Base-by-base conservation (phyloP, 2,888 invertebrate species). In the Octonoba sinensis region DNA sequence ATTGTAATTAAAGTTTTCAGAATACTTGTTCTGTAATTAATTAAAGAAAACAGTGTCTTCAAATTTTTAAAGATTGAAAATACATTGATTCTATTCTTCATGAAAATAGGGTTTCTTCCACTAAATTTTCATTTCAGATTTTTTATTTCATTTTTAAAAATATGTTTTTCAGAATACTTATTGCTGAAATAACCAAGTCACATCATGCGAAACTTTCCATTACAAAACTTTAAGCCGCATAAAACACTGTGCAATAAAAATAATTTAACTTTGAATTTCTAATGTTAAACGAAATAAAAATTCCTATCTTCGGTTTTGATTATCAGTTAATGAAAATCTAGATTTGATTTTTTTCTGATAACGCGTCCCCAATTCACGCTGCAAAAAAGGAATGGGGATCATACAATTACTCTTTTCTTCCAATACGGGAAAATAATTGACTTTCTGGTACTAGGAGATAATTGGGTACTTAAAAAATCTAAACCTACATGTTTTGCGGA, bases 391-490 rank as follows among this genome's bases (percentile, higher is more conserved):
- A 20, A n/a, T 13, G 20, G 11, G 46, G 18, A 11, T 0, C 27
- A 36, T 36, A 54, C 22, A 62, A 72, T 54, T 72, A 49, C 54
- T 72, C 46, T 72, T 51, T 51, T 72, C 51, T 51, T 20, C 22
- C 51, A 49, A 72, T 64, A 44, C 20, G 47, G 20, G 47, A 64
- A 72, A 72, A 60, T 64, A 72, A 72, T 72, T 72, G 54, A 54
- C 72, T 72, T 72, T 64, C 47, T 44, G 27, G 64, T 64, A 49
- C 72, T 64, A 24, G 56, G 56, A 44, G 60, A 64, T 72, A 72
- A 72, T 72, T 72, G 72, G 72, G 24, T 72, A 64, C 72, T 72
- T 72, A 46, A 46, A 72, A 64, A 71, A 27, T 72, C 64, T 18
- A 20, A 72, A 46, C 72, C 64, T 54, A 64, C 62, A 72, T 72